phyloP scores from a whole-genome alignment of 1,140 invertebrate species.

The Metaphire vulgaris region DNA sequence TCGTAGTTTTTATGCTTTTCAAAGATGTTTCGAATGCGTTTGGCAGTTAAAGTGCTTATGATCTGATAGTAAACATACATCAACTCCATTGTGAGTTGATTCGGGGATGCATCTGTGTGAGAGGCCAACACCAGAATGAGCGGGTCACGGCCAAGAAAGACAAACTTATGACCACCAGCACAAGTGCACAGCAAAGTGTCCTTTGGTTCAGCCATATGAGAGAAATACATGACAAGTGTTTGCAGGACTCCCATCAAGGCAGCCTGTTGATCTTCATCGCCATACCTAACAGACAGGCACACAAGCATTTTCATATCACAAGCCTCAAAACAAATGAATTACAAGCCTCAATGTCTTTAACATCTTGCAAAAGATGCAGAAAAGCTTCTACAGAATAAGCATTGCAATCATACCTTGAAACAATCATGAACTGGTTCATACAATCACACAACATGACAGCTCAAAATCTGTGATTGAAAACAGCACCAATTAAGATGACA shows the following conservation, averaged over 20 bases:
- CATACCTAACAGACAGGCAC: too few species aligned
- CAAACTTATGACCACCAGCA: constrained; percentile 76
- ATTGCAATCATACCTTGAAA: too few species aligned
- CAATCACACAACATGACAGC: too few species aligned
- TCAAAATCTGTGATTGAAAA: too few species aligned
- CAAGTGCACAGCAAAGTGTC: constrained; percentile 74
- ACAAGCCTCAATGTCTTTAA: too few species aligned
- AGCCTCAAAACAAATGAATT: too few species aligned
- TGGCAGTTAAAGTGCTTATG: constrained; percentile 72
- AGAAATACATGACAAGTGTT: constrained; percentile 62
- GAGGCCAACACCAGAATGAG: constrained; percentile 81
- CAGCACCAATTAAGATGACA: too few species aligned
- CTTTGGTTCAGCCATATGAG: neutral
- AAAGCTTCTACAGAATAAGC: too few species aligned
- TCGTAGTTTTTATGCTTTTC: constrained; percentile 83
- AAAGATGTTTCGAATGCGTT: constrained; percentile 71
- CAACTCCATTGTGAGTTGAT: constrained; percentile 75
- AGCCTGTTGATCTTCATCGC: constrained; percentile 87
- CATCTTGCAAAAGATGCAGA: too few species aligned
- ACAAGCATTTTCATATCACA: too few species aligned
- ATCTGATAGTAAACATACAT: constrained; percentile 60
- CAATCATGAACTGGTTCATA: too few species aligned
- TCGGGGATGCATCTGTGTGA: constrained; percentile 60
- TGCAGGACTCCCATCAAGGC: constrained; percentile 92
- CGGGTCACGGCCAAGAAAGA: constrained; percentile 78